Evolutionary conservation across 2,888 invertebrate genomes (phyloP).

Genomic region (Nomada hirtipes): DNA sequence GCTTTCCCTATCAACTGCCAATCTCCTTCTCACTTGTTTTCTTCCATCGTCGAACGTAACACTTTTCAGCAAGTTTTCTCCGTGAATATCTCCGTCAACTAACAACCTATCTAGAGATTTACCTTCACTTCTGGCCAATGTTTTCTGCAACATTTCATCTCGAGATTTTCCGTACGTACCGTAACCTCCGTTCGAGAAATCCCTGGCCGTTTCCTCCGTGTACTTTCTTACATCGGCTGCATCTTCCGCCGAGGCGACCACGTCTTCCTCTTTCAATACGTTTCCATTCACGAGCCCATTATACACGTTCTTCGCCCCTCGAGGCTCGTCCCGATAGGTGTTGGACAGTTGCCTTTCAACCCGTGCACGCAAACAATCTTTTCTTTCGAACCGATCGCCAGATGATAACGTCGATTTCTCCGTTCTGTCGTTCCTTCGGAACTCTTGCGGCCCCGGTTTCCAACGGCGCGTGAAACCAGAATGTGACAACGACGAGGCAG

Average conservation of each 20-base stretch:
- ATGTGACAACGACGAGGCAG: slow-evolving; percentile 19
- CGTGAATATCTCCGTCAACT: not conserved
- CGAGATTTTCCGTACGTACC: not conserved
- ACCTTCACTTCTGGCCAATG: not conserved
- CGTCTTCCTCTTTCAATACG: not conserved
- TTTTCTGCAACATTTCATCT: not conserved
- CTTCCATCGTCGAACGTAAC: not conserved
- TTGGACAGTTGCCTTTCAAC: not conserved
- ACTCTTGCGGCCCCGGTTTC: not conserved
- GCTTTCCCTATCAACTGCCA: not conserved
- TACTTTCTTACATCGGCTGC: not conserved
- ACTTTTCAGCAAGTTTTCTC: not conserved
- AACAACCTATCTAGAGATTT: not conserved
- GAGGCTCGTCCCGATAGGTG: not conserved
- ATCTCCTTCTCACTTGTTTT: not conserved
- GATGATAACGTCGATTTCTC: not conserved
- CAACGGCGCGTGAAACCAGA: slow-evolving; percentile 1
- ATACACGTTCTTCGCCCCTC: slow-evolving; percentile 2
- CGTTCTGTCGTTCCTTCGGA: not conserved
- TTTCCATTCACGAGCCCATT: not conserved
- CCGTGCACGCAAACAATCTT: not conserved
- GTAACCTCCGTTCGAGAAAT: not conserved
- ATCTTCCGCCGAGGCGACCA: no score
- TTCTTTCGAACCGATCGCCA: not conserved
- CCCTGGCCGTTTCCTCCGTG: not conserved